Percentiles rank a stretch among this genome's conserved stretches.
phyloP scores from a whole-genome alignment of 2,113 vertebrate species.

The Hippocampus abdominalis region DNA sequence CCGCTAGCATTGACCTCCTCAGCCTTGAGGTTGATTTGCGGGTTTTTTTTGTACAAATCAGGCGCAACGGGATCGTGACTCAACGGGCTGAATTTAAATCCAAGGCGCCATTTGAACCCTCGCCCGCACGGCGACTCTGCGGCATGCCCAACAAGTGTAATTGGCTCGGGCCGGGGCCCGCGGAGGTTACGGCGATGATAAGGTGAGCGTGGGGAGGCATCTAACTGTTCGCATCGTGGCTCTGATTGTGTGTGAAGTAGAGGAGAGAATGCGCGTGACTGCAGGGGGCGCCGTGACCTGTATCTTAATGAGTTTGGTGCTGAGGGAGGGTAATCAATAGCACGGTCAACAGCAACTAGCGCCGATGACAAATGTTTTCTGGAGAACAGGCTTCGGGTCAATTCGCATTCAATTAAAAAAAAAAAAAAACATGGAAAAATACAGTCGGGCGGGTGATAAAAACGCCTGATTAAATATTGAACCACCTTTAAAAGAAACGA shows the following conservation, averaged over 20 bases:
- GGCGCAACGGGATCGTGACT: constrained; percentile 9
- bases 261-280: constrained; percentile 31
- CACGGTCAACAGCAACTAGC: constrained; percentile 34
- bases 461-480: constrained; percentile 5
- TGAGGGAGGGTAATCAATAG: constrained; percentile 65
- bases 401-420: constrained; percentile 29
- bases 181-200: constrained; percentile 54
- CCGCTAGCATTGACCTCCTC: constrained; percentile 17
- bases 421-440: constrained; percentile 19
- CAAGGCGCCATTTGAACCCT: constrained; percentile 17
- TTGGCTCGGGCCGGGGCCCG: constrained; percentile 49
- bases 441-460: not conserved
- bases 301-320: constrained; percentile 62
- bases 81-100: constrained; percentile 27
- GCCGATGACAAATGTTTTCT: constrained; percentile 28
- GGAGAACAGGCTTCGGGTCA: constrained; percentile 15
- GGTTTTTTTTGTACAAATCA: constrained; percentile 1
- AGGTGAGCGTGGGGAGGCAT: constrained; percentile 45
- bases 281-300: constrained; percentile 52
- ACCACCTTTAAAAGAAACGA: not conserved
- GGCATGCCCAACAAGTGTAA: constrained; percentile 47
- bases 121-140: constrained; percentile 32
- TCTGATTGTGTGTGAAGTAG: constrained; percentile 55
- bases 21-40: constrained; percentile 26
- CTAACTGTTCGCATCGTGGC: constrained; percentile 41